Evolutionary conservation across 2,113 vertebrate genomes (phyloP), one percentile per base, ranked within the genome.

Genomic region (Chamaetylas fuelleborni): DNA sequence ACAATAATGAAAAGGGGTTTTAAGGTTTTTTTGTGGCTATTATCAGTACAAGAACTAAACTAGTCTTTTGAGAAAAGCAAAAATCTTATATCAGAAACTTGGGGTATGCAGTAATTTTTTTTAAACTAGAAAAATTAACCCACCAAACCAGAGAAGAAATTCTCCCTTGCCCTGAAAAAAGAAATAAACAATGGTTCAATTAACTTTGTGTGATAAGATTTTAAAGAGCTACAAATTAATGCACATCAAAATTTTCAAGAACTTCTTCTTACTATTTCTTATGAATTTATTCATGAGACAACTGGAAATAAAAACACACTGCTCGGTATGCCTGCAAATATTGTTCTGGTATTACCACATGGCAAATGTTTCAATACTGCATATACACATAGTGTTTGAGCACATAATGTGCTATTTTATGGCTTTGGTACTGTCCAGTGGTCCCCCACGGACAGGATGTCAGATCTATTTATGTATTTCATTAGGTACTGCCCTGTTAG

Each of bases 381-480:
- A 96, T 86, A 78, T 78, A 73, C 31, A 51, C 28, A 48, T 61
- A 47, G 12, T 74, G 42, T 86, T 80, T 66, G 71, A 90, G 88
- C 53, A 74, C 38, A 40, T 71, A 86, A 92, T 71, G 65, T 24
- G 20, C 13, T 76, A n/a, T 86, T 91, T 95, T 88, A 58, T 91
- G 86, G 62, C 64, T 90, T 87, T 95, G 61, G 65, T 91, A n/a
- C 77, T 93, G 77, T 79, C 83, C 83, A 64, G 80, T 67, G 36
- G 60, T 93, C 91, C 92, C 96, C 53, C 0, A 23, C 3, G 92
- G 76, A 47, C 53, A 71, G 43, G 23, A 79, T 93, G 82, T 95
- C 96, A 84, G 76, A 67, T 88, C 93, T 94, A 90, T 95, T 96
- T 93, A 94, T 95, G 92, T 95, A 86, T 96, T 96, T 97, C 93